Base-by-base conservation (phyloP, 2,113 vertebrate genomes). In the Addax nasomaculatus region DNA sequence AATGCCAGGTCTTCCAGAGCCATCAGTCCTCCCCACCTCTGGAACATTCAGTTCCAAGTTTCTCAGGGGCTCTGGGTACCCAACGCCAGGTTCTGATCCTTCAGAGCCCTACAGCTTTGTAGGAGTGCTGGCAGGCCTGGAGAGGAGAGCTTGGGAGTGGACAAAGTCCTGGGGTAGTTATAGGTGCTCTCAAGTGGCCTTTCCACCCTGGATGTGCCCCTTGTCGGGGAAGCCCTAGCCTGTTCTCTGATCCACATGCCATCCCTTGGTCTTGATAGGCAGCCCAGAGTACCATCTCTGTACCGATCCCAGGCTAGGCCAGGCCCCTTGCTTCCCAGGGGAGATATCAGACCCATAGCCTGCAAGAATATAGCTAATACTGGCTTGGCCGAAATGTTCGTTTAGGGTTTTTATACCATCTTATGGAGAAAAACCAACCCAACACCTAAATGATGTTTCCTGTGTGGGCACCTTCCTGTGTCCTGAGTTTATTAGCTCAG, bases 301-400 rank as follows among this genome's bases (percentile, higher is more conserved):
- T 19, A 67, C 19, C 23, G 7, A 79, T 13, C 25, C 21, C 21
- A 53, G n/a, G 30, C 6, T 39, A 33, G 17, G 11, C 6, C 15
- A 58, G 17, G 49, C 9, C 36, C 30, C 27, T 36, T 57, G 33
- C 11, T 95, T 73, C 62, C 33, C n/a, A 62, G 73, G 86, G 43
- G 90, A 90, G 62, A 58, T 30, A 25, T n/a, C 70, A 81, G 85
- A 83, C 6, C 70, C 1, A 3, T 8, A 64, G 1, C 19, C 43
- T 67, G 3, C 16, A 11, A 64, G 33, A n/a, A 36, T 33, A n/a
- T 25, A 73, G 64, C 27, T 96, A 45, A n/a, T 49, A 36, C 17
- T 43, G 39, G 10, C 39, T 43, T 43, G 23, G 70, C 39, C 23
- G 25, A 43, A 76, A 43, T 0, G 1, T 43, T 76, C 23, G 0